Evolutionary conservation across 2,113 vertebrate genomes (phyloP).

Genomic region (Lynx canadensis): DNA sequence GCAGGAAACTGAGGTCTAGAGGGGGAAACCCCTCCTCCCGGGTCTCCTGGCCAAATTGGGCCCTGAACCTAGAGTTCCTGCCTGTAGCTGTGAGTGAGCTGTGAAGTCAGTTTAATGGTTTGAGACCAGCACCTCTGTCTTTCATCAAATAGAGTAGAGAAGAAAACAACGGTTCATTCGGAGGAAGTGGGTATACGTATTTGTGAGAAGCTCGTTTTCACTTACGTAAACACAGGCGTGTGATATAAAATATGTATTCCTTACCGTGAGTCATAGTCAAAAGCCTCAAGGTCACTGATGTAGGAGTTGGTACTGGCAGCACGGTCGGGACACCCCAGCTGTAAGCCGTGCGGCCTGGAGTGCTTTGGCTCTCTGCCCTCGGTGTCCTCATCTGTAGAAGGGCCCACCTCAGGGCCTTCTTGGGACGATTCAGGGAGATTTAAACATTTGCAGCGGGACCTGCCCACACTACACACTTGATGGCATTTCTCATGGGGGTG

Average conservation of each 20-base stretch:
- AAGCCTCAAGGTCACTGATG: neutral
- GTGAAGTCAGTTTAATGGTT: neutral
- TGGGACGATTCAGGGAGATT: neutral
- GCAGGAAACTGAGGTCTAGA: neutral
- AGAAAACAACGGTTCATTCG: neutral
- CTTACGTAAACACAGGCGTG: rapidly evolving
- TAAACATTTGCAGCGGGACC: rapidly evolving
- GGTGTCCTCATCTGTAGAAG: neutral
- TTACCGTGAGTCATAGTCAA: neutral
- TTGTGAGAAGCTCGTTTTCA: neutral
- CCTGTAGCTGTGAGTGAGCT: neutral
- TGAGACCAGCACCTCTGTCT: neutral
- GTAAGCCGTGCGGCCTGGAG: neutral
- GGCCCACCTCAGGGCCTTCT: neutral
- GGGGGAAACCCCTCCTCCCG: neutral
- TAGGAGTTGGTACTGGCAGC: neutral
- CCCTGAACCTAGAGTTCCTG: neutral
- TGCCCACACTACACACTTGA: neutral
- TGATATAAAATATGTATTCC: neutral
- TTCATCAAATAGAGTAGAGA: neutral
- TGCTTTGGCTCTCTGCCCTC: neutral
- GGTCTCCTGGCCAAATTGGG: neutral
- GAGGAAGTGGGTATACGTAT: neutral
- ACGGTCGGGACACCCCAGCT: neutral
- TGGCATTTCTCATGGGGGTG: neutral